These are phyloP conservation scores for Drosophila quadrilineata DNA, from an alignment of 1,140 invertebrate genomes.

Conservation along the genomic window DNA sequence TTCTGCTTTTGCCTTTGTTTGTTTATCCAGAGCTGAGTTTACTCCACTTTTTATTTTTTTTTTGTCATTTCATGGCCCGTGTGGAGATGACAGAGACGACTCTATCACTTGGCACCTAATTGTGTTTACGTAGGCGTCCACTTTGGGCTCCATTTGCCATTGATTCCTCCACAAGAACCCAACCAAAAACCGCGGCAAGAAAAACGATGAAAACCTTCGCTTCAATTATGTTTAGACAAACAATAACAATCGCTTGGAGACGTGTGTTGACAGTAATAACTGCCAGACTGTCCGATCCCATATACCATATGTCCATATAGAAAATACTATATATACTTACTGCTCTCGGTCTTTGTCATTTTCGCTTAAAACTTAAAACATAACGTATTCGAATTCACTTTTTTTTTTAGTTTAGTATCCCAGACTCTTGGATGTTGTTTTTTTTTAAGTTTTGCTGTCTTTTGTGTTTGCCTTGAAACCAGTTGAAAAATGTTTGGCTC, in stretches of 20 bases:
- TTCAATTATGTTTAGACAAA: constrained; percentile 79
- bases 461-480: constrained; percentile 55
- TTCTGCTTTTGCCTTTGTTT: constrained; percentile 26
- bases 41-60: constrained; percentile 75
- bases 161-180: constrained; percentile 29
- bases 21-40: constrained; percentile 60
- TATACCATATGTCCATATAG: background rate
- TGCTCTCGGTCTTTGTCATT: too few species aligned
- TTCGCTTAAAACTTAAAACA: background rate
- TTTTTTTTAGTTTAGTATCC: too few species aligned
- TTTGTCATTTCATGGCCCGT: constrained; percentile 71
- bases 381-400: background rate
- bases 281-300: background rate
- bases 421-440: constrained; percentile 53
- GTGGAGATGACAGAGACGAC: constrained; percentile 19
- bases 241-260: constrained; percentile 32
- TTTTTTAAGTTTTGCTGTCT: too few species aligned
- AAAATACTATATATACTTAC: too few species aligned
- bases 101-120: constrained; percentile 65
- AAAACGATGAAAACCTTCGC: constrained; percentile 73
- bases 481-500: constrained; percentile 68
- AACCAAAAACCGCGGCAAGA: constrained; percentile 56
- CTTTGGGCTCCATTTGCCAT: too few species aligned
- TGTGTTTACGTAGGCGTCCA: constrained; percentile 78
- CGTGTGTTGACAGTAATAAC: constrained; percentile 64